Evolutionary conservation across 2,113 vertebrate genomes (phyloP).

Genomic region (Cyprinus carpio): DNA sequence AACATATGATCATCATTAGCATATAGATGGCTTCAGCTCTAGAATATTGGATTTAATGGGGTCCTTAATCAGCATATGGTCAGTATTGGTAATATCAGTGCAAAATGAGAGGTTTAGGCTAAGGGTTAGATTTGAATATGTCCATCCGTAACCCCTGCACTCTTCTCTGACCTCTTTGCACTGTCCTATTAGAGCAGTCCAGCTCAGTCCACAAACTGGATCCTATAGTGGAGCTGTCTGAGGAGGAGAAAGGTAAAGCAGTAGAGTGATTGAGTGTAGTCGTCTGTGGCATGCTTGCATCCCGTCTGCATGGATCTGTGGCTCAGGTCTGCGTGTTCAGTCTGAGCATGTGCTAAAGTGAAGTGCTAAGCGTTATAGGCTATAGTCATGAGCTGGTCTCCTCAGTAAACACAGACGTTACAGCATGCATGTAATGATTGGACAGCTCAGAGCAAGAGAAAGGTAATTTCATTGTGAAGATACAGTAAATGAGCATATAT

Average conservation of each 20-base stretch:
- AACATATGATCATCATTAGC: neutral
- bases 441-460: neutral
- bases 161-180: constrained; percentile 66
- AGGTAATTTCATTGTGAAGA: neutral
- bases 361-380: neutral
- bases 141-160: constrained; percentile 35
- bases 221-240: constrained; percentile 94
- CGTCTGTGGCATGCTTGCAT: constrained; percentile 56
- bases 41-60: neutral
- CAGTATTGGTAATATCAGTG: neutral
- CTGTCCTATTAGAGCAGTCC: constrained; percentile 83
- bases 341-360: neutral
- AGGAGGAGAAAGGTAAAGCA: constrained; percentile 89
- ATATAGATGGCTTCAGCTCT: neutral
- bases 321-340: too few relatives aligned
- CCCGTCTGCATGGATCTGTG: constrained; percentile 47
- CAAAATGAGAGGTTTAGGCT: neutral
- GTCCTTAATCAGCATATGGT: neutral
- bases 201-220: constrained; percentile 84
- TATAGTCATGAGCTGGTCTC: constrained; percentile 16
- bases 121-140: constrained; percentile 32
- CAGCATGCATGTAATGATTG: constrained; percentile 4
- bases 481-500: neutral
- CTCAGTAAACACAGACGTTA: neutral
- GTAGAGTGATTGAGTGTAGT: constrained; percentile 15